phyloP scores from a whole-genome alignment of 1,140 invertebrate species.

The Nasonia vitripennis region DNA sequence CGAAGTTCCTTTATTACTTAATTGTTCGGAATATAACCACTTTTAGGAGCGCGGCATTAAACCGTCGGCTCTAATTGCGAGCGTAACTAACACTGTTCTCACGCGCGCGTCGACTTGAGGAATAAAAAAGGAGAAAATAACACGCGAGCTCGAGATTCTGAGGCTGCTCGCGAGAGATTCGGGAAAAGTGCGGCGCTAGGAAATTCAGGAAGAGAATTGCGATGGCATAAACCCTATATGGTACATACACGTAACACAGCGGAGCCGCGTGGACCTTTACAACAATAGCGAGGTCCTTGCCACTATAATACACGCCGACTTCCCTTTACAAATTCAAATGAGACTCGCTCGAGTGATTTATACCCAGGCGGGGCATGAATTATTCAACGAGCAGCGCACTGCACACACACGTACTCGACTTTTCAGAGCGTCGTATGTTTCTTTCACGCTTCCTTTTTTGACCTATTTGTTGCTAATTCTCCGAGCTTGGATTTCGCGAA shows the following conservation, averaged over 20 bases:
- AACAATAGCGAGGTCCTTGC: conserved; percentile 32
- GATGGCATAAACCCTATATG: not conserved
- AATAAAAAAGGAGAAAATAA: not conserved
- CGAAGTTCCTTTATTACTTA: not conserved
- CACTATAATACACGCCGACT: not conserved
- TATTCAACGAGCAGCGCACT: conserved; percentile 14
- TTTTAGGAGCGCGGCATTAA: not conserved
- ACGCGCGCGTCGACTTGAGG: conserved; percentile 20
- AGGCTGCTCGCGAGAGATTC: not conserved
- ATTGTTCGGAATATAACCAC: not conserved
- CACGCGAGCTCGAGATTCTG: not conserved
- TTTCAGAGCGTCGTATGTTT: conserved; percentile 28
- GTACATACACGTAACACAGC: conserved; percentile 1
- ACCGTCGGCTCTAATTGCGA: conserved; percentile 3
- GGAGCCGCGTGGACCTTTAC: not conserved
- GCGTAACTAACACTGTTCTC: not conserved
- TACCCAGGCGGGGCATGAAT: conserved; percentile 11
- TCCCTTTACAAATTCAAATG: conserved; percentile 36
- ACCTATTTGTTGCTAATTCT: conserved; percentile 14
- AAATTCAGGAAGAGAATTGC: conserved; percentile 11
- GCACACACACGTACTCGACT: not conserved
- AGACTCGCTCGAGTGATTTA: conserved; percentile 35
- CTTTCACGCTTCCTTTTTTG: conserved; percentile 19
- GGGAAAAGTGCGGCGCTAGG: not conserved
- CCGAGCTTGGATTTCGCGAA: too few species aligned